Evolutionary conservation across 2,113 vertebrate species (phyloP).

Genomic region (Potamarius usumacintae): DNA sequence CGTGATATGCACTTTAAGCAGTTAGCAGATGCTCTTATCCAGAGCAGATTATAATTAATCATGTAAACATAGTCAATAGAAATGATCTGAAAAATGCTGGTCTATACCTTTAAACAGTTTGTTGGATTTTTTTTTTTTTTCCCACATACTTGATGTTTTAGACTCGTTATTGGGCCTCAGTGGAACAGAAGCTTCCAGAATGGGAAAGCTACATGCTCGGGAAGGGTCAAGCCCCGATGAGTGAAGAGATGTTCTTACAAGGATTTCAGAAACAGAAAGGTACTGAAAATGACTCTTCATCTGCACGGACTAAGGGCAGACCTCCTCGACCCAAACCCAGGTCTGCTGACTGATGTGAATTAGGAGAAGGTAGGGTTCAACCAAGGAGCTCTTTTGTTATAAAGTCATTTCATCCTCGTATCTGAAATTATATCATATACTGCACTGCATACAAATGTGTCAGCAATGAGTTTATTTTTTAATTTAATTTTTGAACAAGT

Average conservation of each 20-base stretch:
- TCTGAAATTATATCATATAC: not conserved
- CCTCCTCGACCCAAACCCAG: slow-evolving; percentile 55
- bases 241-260: slow-evolving; percentile 57
- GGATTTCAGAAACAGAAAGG: slow-evolving; percentile 54
- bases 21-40: no score
- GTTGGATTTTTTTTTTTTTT: not conserved
- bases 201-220: slow-evolving; percentile 86
- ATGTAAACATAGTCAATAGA: not conserved
- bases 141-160: slow-evolving; percentile 53
- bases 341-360: slow-evolving; percentile 6
- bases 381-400: not conserved
- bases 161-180: slow-evolving; percentile 82
- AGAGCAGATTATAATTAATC: not conserved
- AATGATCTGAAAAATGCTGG: not conserved
- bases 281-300: slow-evolving; percentile 49
- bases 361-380: not conserved
- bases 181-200: slow-evolving; percentile 82
- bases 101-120: not conserved
- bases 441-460: not conserved
- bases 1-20: no score
- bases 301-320: slow-evolving; percentile 49
- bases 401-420: not conserved
- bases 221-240: slow-evolving; percentile 73
- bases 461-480: not conserved
- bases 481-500: not conserved